Percentiles rank a stretch among this genome's conserved stretches.
Conservation (phyloP, 2,888 invertebrate genomes). For the Lochmaea crataegi region DNA sequence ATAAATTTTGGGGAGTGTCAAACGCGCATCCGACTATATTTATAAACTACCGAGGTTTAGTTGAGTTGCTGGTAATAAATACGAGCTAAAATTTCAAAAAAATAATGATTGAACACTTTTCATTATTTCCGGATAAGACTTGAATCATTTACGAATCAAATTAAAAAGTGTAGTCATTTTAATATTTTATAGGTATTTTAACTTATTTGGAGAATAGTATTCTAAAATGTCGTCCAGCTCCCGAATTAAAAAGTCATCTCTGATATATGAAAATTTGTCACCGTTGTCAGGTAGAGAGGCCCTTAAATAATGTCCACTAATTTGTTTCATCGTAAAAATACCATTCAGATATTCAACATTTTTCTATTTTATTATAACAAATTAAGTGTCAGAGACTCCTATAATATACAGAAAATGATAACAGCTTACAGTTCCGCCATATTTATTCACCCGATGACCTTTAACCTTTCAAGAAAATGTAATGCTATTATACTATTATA, state of each 20-base stretch:
- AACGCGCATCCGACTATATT: slow-evolving; percentile 54
- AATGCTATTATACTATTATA: not conserved
- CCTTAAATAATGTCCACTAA: slow-evolving; percentile 39
- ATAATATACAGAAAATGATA: slow-evolving; percentile 9
- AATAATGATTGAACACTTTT: too few species aligned
- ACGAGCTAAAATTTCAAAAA: not conserved
- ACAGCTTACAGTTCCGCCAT: slow-evolving; percentile 18
- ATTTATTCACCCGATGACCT: slow-evolving; percentile 26
- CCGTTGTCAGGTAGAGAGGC: slow-evolving; percentile 20
- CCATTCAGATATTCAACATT: slow-evolving; percentile 22
- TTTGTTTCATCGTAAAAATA: slow-evolving; percentile 19
- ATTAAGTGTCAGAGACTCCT: not conserved
- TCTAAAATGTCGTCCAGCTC: not conserved
- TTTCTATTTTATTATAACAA: slow-evolving; percentile 14
- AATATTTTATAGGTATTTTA: too few species aligned
- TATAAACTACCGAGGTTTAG: slow-evolving; percentile 49
- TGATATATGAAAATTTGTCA: slow-evolving; percentile 41
- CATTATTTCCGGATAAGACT: too few species aligned
- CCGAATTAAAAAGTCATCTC: slow-evolving; percentile 16
- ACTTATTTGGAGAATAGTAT: not conserved
- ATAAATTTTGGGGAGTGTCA: slow-evolving; percentile 64
- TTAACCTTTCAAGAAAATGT: slow-evolving; percentile 12
- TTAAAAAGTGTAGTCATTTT: too few species aligned
- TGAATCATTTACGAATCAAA: too few species aligned
- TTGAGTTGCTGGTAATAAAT: not conserved